These are phyloP conservation scores for Poeciliopsis paucimaculata DNA, from an alignment of 2,797 vertebrate genomes.

Conservation along the genomic window DNA sequence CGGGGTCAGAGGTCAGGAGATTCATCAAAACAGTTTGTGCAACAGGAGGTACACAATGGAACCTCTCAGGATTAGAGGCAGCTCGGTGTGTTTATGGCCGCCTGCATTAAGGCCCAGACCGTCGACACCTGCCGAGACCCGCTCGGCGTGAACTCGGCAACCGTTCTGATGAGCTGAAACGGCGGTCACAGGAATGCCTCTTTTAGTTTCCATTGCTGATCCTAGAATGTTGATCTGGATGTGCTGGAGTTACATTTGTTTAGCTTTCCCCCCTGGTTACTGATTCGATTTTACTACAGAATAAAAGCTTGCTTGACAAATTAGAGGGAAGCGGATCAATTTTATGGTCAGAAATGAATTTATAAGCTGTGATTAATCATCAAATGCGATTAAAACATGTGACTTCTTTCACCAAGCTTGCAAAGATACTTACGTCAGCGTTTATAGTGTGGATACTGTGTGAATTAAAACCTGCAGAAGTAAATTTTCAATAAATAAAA, in stretches of 20 bases:
- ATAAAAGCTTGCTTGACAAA: background rate
- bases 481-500: background rate
- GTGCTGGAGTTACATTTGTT: conserved; percentile 7
- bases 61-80: conserved; percentile 90
- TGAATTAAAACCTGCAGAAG: background rate
- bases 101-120: conserved; percentile 85
- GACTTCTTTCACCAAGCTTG: background rate
- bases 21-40: conserved; percentile 97
- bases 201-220: conserved; percentile 25
- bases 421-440: background rate
- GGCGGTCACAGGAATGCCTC: conserved; percentile 24
- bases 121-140: conserved; percentile 64
- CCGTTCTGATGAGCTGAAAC: conserved; percentile 78
- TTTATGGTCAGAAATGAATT: conserved; percentile 4
- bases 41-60: conserved; percentile 89
- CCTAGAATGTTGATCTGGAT: conserved; percentile 1
- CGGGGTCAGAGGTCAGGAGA: conserved; percentile 85
- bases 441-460: background rate
- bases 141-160: conserved; percentile 84
- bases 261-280: background rate
- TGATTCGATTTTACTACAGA: background rate
- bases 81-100: conserved; percentile 89
- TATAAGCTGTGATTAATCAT: background rate
- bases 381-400: background rate
- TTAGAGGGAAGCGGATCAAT: background rate